Conservation (phyloP, 2,797 vertebrate species). For the Platyrinchus mystaceus region DNA sequence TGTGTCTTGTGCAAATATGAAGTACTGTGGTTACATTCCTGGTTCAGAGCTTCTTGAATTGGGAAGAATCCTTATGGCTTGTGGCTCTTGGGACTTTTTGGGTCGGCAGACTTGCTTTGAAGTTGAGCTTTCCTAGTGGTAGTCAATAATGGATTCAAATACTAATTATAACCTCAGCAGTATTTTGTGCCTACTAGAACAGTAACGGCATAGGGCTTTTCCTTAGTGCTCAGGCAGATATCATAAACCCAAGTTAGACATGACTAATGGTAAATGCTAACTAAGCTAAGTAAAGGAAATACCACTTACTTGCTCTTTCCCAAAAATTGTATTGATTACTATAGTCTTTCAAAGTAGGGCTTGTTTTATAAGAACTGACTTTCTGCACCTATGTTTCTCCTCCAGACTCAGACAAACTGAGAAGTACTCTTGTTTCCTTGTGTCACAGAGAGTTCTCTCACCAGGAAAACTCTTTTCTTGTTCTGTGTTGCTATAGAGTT, state of each 20-base stretch:
- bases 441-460: background rate
- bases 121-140: background rate
- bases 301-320: background rate
- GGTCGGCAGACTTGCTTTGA: background rate
- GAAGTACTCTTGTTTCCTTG: background rate
- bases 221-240: background rate
- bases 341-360: background rate
- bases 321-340: rapidly evolving
- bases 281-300: background rate
- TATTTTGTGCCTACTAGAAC: background rate
- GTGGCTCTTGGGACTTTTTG: background rate
- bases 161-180: background rate
- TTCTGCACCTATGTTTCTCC: background rate
- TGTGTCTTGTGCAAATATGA: background rate
- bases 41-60: background rate
- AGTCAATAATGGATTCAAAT: background rate
- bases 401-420: background rate
- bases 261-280: background rate
- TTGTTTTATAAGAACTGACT: background rate
- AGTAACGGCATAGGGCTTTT: background rate
- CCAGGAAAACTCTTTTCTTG: background rate
- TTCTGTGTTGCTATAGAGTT: background rate
- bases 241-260: background rate
- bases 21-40: background rate
- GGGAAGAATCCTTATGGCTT: background rate